Evolutionary conservation across 2,113 vertebrate genomes (phyloP).

Genomic region (Gavialis gangeticus): DNA sequence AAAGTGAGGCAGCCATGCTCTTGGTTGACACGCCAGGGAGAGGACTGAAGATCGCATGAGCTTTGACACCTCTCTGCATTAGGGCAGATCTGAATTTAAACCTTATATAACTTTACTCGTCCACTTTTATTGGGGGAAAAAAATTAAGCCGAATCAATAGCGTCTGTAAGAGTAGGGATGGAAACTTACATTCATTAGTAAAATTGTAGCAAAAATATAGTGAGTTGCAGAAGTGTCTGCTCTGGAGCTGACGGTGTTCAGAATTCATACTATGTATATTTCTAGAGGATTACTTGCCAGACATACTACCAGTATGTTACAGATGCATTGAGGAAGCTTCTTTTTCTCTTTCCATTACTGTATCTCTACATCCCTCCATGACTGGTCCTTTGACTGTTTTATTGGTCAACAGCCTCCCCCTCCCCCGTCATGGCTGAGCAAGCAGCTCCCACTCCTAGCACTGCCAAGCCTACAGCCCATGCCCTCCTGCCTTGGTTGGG

Average conservation of each 20-base stretch:
- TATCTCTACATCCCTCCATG: neutral
- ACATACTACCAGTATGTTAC: too few relatives aligned
- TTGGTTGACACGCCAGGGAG: neutral
- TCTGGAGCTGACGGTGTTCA: neutral
- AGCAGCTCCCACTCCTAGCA: too few relatives aligned
- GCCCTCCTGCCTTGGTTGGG: too few relatives aligned
- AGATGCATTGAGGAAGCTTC: neutral
- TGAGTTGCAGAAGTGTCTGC: neutral
- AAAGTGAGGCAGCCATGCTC: neutral
- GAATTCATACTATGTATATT: too few relatives aligned
- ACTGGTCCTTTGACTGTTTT: neutral
- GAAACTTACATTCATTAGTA: neutral
- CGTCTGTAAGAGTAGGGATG: neutral
- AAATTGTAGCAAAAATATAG: neutral
- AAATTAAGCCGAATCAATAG: neutral
- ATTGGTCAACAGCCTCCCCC: neutral
- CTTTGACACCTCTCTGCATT: too few relatives aligned
- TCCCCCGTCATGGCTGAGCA: too few relatives aligned
- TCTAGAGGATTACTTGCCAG: too few relatives aligned
- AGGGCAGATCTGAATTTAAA: too few relatives aligned
- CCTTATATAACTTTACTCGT: too few relatives aligned
- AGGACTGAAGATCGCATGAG: neutral
- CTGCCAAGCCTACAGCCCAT: too few relatives aligned
- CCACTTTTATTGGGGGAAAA: neutral
- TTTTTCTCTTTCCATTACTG: neutral